phyloP scores from a whole-genome alignment of 2,797 vertebrate species.

The Heterohyrax brucei region DNA sequence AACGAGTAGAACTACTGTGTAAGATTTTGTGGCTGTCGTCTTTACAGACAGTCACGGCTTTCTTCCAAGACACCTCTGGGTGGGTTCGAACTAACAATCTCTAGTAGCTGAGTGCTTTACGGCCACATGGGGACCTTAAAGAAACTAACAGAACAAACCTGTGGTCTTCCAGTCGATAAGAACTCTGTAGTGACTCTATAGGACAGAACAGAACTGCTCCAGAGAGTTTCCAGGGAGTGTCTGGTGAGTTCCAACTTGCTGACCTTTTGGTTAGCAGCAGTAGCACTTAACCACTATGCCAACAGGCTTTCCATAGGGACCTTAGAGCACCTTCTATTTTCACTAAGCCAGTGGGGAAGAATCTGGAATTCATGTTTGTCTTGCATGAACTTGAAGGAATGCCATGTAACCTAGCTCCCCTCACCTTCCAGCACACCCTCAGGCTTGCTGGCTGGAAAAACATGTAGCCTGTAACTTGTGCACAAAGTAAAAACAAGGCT shows the following conservation, averaged over 20 bases:
- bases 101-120: background rate
- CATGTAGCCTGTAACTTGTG: slow-evolving; percentile 61
- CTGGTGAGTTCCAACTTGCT: no score
- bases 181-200: no score
- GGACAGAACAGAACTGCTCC: no score
- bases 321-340: slow-evolving; percentile 33
- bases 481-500: slow-evolving; percentile 53
- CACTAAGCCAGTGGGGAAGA: slow-evolving; percentile 18
- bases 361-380: slow-evolving; percentile 43
- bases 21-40: background rate
- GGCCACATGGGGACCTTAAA: background rate
- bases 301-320: background rate
- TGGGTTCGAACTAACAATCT: background rate
- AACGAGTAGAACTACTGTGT: background rate
- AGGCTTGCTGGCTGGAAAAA: slow-evolving; percentile 40
- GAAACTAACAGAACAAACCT: no score
- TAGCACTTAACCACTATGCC: no score
- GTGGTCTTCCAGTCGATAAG: no score
- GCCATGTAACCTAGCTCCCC: background rate
- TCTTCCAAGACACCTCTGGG: background rate
- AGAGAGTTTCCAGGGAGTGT: no score
- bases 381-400: slow-evolving; percentile 54
- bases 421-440: background rate
- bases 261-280: no score
- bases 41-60: background rate